A percentile compares a stretch with the other conserved stretches of the same genome.
These are phyloP conservation scores for Ammospiza nelsoni DNA, from an alignment of 2,113 vertebrate genomes.

Conservation along the genomic window DNA sequence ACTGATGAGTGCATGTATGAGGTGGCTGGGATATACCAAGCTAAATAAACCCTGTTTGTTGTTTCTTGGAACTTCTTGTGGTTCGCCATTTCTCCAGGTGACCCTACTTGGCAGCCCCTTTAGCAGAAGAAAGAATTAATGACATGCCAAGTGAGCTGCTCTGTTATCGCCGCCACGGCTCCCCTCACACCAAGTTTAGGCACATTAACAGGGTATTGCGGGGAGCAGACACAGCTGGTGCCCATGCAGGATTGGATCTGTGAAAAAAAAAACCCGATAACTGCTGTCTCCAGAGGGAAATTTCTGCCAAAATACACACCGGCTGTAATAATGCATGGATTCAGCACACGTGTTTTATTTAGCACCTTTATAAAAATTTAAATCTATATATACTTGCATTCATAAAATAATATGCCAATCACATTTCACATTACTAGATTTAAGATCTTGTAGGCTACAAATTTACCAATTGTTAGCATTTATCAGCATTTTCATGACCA, in stretches of 20 bases:
- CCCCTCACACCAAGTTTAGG: background rate
- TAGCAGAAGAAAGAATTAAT: background rate
- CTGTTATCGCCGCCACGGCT: background rate
- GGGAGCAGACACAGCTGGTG: conserved; percentile 27
- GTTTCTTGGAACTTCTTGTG: background rate
- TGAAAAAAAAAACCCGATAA: background rate
- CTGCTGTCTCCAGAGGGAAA: background rate
- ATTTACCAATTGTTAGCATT: conserved; percentile 1
- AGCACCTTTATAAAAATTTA: conserved; percentile 4
- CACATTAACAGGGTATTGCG: background rate
- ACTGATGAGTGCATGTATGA: background rate
- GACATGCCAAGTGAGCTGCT: background rate
- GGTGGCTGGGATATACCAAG: background rate
- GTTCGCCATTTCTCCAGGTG: background rate
- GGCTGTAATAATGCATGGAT: background rate
- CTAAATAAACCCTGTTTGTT: background rate
- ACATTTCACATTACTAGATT: background rate
- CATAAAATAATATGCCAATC: background rate
- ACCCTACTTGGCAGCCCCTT: background rate
- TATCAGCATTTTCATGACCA: background rate
- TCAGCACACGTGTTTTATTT: background rate
- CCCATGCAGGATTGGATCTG: background rate
- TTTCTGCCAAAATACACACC: background rate
- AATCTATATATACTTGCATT: background rate
- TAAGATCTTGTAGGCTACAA: background rate